Base-by-base conservation (phyloP, 2,113 vertebrate species). In the Protobothrops flavoviridis region DNA sequence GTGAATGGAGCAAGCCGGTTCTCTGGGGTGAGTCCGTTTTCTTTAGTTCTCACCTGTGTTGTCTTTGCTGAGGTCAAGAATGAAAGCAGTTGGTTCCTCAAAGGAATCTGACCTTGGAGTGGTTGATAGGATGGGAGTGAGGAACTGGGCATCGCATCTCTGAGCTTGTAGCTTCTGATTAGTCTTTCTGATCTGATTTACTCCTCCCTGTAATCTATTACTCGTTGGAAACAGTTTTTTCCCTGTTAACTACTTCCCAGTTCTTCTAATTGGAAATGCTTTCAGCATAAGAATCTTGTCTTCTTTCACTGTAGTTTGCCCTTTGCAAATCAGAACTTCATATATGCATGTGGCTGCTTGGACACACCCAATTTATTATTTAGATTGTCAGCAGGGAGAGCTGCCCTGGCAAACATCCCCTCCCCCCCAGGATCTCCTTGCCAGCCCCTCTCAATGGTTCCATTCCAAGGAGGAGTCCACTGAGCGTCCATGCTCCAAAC, bases 1-100 rank as follows among this genome's bases (percentile, higher is more conserved):
- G 97, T 29, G 96, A 97, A 9, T 97, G 97, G 97, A 97, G 97
- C 13, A 87, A 96, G 23, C 93, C 92, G 3, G n/a, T 29, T 33
- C 95, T 74, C 5, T 93, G 95, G 39, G 95, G 97, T 97, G 93
- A 97, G 97, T 87, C 29, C 4, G 0, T 13, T 21, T 33, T 20
- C 15, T 74, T 17, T 39, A 29, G 29, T 69, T 33, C 29, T 33
- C 12, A 33, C n/a, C 29, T 69, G 29, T 2, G 69, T 7, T 74
- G n/a, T 7, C 69, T 74, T 39, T 74, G 69, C n/a, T 39, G n/a
- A 39, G 13, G n/a, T 74, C 69, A 17, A 74, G n/a, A 39, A 74
- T 39, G 15, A 74, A 39, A 74, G n/a, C 69, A 39, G n/a, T 15
- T 74, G 29, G 15, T 39, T 20, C 69, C 69, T 33, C n/a, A 39